Evolutionary conservation across 1,140 invertebrate genomes (phyloP).

Genomic region (Physella acuta): DNA sequence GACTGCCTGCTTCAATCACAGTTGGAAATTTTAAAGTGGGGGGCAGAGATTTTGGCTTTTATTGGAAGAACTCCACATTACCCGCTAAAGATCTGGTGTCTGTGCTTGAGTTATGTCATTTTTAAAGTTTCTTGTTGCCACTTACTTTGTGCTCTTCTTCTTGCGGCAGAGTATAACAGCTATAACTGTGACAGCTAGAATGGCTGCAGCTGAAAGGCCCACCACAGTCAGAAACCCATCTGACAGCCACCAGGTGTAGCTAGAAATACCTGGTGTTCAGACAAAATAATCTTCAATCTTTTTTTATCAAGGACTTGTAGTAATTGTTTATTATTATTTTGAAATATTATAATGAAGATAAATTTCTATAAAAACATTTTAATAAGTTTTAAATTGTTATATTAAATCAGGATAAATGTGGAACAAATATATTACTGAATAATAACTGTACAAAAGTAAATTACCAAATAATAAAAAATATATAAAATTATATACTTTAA

Average conservation of each 20-base stretch:
- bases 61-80: neutral
- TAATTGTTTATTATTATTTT: neutral
- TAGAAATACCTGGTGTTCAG: too few species aligned
- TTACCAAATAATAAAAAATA: too few species aligned
- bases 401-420: neutral
- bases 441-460: too few species aligned
- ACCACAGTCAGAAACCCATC: neutral
- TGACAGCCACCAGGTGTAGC: neutral
- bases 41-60: neutral
- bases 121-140: neutral
- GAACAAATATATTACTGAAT: neutral
- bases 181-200: neutral
- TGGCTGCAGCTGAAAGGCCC: neutral
- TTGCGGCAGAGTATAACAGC: neutral
- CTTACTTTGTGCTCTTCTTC: neutral
- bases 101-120: neutral
- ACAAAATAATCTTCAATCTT: too few species aligned
- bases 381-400: neutral
- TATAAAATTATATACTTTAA: too few species aligned
- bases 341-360: neutral
- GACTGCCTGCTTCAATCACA: neutral
- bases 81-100: neutral
- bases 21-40: neutral
- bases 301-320: neutral
- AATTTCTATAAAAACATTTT: neutral